Evolutionary conservation across 2,888 invertebrate genomes (phyloP).

Genomic region (Cenopis cana): DNA sequence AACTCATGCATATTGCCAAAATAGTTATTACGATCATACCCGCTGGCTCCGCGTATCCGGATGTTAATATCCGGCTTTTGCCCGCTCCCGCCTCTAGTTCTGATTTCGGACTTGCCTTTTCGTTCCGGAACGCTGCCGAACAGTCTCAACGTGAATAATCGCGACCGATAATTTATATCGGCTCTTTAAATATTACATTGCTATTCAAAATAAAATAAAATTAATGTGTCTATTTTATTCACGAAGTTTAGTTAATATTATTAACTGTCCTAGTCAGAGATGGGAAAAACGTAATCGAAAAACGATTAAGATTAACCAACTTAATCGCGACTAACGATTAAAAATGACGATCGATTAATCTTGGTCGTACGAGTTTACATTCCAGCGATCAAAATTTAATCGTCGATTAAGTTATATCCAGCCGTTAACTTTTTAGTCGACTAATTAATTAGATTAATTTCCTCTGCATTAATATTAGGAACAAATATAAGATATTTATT

Average conservation of each 20-base stretch:
- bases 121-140: constrained; percentile 15
- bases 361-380: too few species aligned
- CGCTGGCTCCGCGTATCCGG: constrained; percentile 26
- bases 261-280: too few species aligned
- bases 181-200: constrained; percentile 27
- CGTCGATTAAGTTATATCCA: too few species aligned
- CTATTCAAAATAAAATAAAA: neutral
- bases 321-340: too few species aligned
- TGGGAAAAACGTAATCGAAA: too few species aligned
- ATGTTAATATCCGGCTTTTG: constrained; percentile 45
- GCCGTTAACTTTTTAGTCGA: too few species aligned
- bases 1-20: constrained; percentile 29
- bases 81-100: constrained; percentile 26
- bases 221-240: neutral
- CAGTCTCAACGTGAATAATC: constrained; percentile 27
- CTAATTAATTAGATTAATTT: too few species aligned
- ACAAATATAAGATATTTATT: too few species aligned
- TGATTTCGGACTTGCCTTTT: constrained; percentile 34
- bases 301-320: too few species aligned
- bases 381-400: too few species aligned
- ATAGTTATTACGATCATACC: constrained; percentile 36
- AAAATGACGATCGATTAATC: too few species aligned
- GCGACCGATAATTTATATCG: constrained; percentile 27
- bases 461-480: too few species aligned
- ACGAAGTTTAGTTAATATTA: neutral